phyloP scores from a whole-genome alignment of 2,888 invertebrate genomes.

The Harpalus rufipes region DNA sequence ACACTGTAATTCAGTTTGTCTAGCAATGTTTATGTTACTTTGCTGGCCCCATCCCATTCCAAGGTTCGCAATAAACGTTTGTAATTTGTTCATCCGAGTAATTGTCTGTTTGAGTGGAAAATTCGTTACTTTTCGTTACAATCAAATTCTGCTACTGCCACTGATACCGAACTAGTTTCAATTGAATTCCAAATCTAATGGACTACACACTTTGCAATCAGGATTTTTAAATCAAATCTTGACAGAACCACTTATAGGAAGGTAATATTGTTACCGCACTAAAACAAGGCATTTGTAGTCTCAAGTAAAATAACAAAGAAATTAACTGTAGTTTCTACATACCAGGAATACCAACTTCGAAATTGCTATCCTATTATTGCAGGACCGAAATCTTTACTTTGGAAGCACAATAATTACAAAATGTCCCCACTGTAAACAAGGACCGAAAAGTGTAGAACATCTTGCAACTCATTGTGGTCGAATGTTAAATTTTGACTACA shows the following conservation, averaged over 20 bases:
- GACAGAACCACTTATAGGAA: slow-evolving; percentile 10
- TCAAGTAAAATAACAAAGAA: not conserved
- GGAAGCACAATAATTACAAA: no score
- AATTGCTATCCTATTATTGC: no score
- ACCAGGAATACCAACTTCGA: not conserved
- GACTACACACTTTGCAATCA: slow-evolving; percentile 30
- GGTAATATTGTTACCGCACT: not conserved
- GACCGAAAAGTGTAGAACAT: no score
- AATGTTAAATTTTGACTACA: no score
- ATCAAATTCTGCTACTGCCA: not conserved
- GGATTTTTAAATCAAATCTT: slow-evolving; percentile 25
- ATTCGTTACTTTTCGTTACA: slow-evolving; percentile 42
- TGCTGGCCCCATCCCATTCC: slow-evolving; percentile 16
- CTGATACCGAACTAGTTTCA: slow-evolving; percentile 4
- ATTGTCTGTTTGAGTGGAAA: slow-evolving; percentile 36
- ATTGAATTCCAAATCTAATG: not conserved
- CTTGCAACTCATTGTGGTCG: no score
- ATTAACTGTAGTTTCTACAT: not conserved
- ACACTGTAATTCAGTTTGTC: slow-evolving; percentile 37
- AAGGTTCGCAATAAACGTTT: slow-evolving; percentile 39
- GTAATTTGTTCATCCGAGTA: slow-evolving; percentile 42
- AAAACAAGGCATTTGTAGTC: not conserved
- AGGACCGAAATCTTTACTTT: no score
- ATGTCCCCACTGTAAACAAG: no score
- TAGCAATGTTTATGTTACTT: slow-evolving; percentile 40